Base-by-base conservation (phyloP, 2,888 invertebrate species). In the Oxycera nigricornis region DNA sequence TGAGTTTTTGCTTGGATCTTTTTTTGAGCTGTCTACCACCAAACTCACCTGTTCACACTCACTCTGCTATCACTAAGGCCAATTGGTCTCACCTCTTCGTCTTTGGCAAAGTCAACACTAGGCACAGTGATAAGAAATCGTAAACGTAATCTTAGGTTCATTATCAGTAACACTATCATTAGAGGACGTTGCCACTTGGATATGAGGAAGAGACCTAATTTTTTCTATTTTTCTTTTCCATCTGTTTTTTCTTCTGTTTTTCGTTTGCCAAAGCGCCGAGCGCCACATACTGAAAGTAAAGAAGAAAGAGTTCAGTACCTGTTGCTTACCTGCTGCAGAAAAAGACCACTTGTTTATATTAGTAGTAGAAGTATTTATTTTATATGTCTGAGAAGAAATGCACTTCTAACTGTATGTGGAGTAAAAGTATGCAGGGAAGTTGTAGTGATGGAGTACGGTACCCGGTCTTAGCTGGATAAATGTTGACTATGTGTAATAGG, bases 111-210 rank as follows among this genome's bases (percentile, higher is more conserved):
- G 39, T 65, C 2, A 7, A 9, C 7, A 22, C 24, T 65, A 41
- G 39, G 35, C 41, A 22, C 1, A 20, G 22, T 39, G 62, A 62
- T 62, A 65, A 65, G 65, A 65, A 39, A 22, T 41, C 35, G 20
- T 3, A 17, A 7, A 46, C 46, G 46, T 46, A n/a, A 46, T 46
- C 46, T 3, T 11, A 14, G 55, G 24, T 22, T 30, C 24, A 41
- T 41, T 65, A 65, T 65, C 65, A 65, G 65, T 65, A 4, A 22
- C 9, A 65, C 7, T n/a, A 65, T 22, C 35, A 41, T 7, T 41
- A 65, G 41, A 65, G 65, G 65, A 39, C 65, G 65, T 65, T 65
- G 65, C 30, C 65, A 65, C 65, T 30, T 65, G 41, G 30, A 22
- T 31, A 24, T 55, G 9, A 17, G 41, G 41, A 65, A 65, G 65